phyloP scores from a whole-genome alignment of 92 coral and sea anemone species.

The Nematostella vectensis region DNA sequence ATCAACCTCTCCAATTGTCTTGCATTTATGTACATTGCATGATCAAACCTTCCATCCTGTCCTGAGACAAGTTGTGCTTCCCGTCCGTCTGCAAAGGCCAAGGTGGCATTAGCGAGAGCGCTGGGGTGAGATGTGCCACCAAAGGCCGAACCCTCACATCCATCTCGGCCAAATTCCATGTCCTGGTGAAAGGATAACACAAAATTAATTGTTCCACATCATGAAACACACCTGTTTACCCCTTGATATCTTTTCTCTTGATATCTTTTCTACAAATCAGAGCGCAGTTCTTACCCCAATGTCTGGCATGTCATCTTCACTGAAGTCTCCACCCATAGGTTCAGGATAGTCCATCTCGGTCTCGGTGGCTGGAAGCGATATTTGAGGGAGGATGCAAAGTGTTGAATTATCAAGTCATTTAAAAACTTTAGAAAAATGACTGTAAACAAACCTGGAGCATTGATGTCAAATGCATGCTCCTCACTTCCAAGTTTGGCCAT shows the following conservation, averaged over 20 bases:
- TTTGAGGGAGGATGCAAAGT: neutral
- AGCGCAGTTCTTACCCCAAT: slow-evolving; percentile 72
- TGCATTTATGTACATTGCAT: no score
- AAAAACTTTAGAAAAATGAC: neutral
- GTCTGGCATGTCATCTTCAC: slow-evolving; percentile 59
- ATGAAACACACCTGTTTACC: neutral
- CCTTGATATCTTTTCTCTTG: neutral
- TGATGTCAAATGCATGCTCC: slow-evolving; percentile 80
- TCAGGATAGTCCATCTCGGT: slow-evolving; percentile 52
- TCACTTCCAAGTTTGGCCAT: slow-evolving; percentile 32
- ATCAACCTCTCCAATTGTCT: no score
- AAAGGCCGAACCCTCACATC: slow-evolving; percentile 29
- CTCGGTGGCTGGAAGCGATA: slow-evolving; percentile 25
- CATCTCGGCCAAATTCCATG: slow-evolving; percentile 64
- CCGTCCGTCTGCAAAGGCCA: slow-evolving; percentile 91
- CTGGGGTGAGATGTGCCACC: slow-evolving; percentile 1
- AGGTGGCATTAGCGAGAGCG: slow-evolving; percentile 45
- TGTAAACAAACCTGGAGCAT: slow-evolving; percentile 58
- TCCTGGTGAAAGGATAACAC: slow-evolving; percentile 38
- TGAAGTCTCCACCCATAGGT: slow-evolving; percentile 45
- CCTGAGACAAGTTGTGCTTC: slow-evolving; percentile 62
- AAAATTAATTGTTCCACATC: no score
- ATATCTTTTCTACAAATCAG: no score
- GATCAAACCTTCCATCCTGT: slow-evolving; percentile 54
- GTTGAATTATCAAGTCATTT: neutral